phyloP scores from a whole-genome alignment of 2,888 invertebrate species.

The Meteorus cinctellus region DNA sequence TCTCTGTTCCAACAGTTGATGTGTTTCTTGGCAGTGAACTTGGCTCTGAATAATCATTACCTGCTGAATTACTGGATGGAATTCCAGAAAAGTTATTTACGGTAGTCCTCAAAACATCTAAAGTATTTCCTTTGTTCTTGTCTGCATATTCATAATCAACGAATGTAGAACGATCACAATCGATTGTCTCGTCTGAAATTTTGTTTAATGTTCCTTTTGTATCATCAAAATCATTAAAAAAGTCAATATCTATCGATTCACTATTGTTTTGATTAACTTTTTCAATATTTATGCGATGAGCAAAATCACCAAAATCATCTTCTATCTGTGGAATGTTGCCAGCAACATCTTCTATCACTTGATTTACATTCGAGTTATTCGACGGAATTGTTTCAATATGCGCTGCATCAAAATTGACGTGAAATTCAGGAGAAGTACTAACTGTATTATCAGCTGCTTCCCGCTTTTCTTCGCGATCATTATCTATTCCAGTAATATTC shows the following conservation, averaged over 20 bases:
- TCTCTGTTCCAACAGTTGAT: slow-evolving; percentile 17
- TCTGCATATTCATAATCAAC: slow-evolving; percentile 35
- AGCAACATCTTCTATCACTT: not conserved
- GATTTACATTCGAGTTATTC: slow-evolving; percentile 7
- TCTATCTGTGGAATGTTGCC: slow-evolving; percentile 26
- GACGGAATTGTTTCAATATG: slow-evolving; percentile 43
- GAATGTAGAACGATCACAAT: slow-evolving; percentile 51
- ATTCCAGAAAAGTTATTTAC: not conserved
- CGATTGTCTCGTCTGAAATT: slow-evolving; percentile 33
- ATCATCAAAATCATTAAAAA: slow-evolving; percentile 31
- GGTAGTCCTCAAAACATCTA: slow-evolving; percentile 14
- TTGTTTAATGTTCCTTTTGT: slow-evolving; percentile 8
- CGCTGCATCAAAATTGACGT: slow-evolving; percentile 50
- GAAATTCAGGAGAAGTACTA: slow-evolving; percentile 53
- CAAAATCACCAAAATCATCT: slow-evolving; percentile 41
- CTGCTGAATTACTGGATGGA: not conserved
- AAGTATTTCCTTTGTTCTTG: slow-evolving; percentile 7
- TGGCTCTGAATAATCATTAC: not conserved
- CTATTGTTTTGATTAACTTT: slow-evolving; percentile 35
- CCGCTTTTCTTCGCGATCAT: slow-evolving; percentile 40
- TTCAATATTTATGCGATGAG: slow-evolving; percentile 20
- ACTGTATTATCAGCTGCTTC: slow-evolving; percentile 39
- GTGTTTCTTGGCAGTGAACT: slow-evolving; percentile 52
- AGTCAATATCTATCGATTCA: slow-evolving; percentile 22
- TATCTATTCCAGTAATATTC: slow-evolving; percentile 40